Conservation (phyloP, 2,888 invertebrate genomes). For the Ochropacha duplaris region DNA sequence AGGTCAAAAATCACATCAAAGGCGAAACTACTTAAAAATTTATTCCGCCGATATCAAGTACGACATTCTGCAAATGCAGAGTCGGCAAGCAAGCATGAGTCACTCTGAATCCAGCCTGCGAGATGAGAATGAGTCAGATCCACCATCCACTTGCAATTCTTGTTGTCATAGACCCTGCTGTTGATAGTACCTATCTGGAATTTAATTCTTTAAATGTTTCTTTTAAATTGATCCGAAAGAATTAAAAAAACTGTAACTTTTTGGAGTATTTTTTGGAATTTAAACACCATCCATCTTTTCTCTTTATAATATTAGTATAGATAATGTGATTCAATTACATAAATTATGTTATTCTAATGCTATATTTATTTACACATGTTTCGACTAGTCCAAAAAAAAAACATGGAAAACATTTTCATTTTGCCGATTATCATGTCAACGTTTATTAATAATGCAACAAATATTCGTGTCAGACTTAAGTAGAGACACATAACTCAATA, state of each 20-base stretch:
- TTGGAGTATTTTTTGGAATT: too few relatives aligned
- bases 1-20: neutral
- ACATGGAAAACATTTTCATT: too few relatives aligned
- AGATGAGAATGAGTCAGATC: neutral
- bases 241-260: too few relatives aligned
- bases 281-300: too few relatives aligned
- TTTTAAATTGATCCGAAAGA: too few relatives aligned
- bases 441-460: too few relatives aligned
- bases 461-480: neutral
- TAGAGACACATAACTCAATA: neutral
- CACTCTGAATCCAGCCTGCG: neutral
- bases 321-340: too few relatives aligned
- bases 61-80: neutral
- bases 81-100: neutral
- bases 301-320: too few relatives aligned
- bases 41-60: neutral
- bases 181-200: neutral
- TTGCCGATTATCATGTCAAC: too few relatives aligned
- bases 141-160: neutral
- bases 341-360: too few relatives aligned
- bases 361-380: too few relatives aligned
- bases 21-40: neutral
- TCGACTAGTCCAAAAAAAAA: too few relatives aligned
- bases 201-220: neutral
- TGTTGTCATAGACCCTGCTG: neutral